Percentiles rank a stretch among this genome's conserved stretches.
These are phyloP conservation scores for Habropoda laboriosa DNA, from an alignment of 1,140 invertebrate species.

Conservation along the genomic window DNA sequence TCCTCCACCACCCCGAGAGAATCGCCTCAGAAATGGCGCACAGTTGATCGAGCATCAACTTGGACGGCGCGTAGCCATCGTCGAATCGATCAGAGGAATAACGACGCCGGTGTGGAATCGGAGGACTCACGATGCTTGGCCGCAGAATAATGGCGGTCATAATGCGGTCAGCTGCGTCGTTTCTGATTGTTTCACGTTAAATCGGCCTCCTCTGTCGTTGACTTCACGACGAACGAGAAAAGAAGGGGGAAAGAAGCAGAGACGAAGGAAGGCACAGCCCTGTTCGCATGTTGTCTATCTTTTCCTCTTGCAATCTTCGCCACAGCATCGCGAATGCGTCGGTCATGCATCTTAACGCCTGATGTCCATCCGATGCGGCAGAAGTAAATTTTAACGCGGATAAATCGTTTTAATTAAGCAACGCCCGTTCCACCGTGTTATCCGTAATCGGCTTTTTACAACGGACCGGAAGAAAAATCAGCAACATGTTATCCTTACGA, in stretches of 20 bases:
- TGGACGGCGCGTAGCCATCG: neutral
- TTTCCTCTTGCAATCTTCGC: slow-evolving; percentile 1
- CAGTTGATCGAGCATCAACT: neutral
- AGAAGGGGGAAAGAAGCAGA: too few relatives aligned
- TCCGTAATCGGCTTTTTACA: neutral
- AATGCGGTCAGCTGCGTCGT: slow-evolving; percentile 13
- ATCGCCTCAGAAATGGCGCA: neutral
- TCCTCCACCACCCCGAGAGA: too few relatives aligned
- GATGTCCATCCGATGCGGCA: slow-evolving; percentile 13
- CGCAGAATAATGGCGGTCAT: slow-evolving; percentile 16
- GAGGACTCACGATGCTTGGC: neutral
- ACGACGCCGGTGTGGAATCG: neutral
- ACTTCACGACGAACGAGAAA: too few relatives aligned
- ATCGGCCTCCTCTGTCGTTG: neutral
- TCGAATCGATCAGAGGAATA: slow-evolving; percentile 1
- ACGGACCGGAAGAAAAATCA: too few relatives aligned
- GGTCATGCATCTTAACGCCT: slow-evolving; percentile 24
- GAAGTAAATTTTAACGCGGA: slow-evolving; percentile 36
- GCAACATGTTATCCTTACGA: too few relatives aligned
- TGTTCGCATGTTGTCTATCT: slow-evolving; percentile 20
- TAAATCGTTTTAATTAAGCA: slow-evolving; percentile 41
- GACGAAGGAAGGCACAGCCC: neutral
- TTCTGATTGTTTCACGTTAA: slow-evolving; percentile 38
- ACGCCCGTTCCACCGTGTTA: neutral
- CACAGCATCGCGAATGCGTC: slow-evolving; percentile 30